These are phyloP conservation scores for Fabriciana adippe DNA, from an alignment of 2,888 invertebrate species.

Conservation along the genomic window DNA sequence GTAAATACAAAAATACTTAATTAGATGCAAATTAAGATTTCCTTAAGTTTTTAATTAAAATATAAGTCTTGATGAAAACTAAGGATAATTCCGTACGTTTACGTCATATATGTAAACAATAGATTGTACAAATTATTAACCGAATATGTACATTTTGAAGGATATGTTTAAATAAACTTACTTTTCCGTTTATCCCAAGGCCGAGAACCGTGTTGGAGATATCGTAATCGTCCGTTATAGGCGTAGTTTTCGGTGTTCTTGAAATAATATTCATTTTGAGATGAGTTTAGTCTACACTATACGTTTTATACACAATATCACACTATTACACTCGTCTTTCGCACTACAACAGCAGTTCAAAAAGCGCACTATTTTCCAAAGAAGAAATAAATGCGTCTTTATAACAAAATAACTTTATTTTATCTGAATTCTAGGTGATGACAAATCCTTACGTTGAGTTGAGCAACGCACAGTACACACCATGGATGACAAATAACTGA, in stretches of 20 bases:
- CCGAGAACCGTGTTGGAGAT: slow-evolving; percentile 97
- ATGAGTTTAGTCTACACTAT: slow-evolving; percentile 25
- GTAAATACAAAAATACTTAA: background rate
- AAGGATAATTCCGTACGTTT: slow-evolving; percentile 48
- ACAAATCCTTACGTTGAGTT: slow-evolving; percentile 31
- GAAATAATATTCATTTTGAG: slow-evolving; percentile 67
- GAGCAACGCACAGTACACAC: slow-evolving; percentile 17
- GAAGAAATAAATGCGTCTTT: slow-evolving; percentile 14
- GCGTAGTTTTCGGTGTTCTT: slow-evolving; percentile 87
- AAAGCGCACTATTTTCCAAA: slow-evolving; percentile 1
- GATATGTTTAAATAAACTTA: slow-evolving; percentile 47
- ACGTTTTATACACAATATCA: slow-evolving; percentile 32
- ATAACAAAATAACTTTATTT: slow-evolving; percentile 25
- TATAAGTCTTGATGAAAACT: slow-evolving; percentile 22
- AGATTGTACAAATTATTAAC: slow-evolving; percentile 12
- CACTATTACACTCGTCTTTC: slow-evolving; percentile 26
- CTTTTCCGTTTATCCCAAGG: slow-evolving; percentile 98
- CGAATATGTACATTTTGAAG: slow-evolving; percentile 12
- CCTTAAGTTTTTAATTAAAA: background rate
- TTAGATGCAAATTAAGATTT: background rate
- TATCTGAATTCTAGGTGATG: slow-evolving; percentile 32
- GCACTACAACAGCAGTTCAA: slow-evolving; percentile 6
- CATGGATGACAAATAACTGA: too few species aligned
- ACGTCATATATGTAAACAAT: slow-evolving; percentile 54
- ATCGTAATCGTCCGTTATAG: slow-evolving; percentile 94